Evolutionary conservation across 1,140 invertebrate genomes (phyloP), one percentile per base, ranked within the genome.

Genomic region (Mamestra configurata): DNA sequence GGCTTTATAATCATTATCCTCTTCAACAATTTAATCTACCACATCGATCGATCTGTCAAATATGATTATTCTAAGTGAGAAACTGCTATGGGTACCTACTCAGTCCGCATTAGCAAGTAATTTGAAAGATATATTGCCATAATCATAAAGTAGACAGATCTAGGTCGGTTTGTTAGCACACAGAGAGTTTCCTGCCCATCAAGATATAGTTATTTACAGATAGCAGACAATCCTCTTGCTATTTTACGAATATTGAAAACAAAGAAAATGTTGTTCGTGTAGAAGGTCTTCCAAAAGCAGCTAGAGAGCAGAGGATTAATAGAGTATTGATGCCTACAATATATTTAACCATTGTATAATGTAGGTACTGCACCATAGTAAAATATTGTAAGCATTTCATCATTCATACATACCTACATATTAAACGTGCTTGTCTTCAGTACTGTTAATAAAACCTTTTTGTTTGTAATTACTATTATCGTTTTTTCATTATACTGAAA

Each of bases 121-220:
- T n/a, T 64, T 64, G 31, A 15, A 27, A 24, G 31, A 64, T n/a
- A 40, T 35, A 64, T 64, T 64, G 18, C n/a, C 35, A 35, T 64
- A 40, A 64, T 64, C 59, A 40, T n/a, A 37, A 64, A 7, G 59
- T 40, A 64, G 35, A 66, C 35, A 66, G 18, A 66, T 66, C 18
- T 66, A 22, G 61, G 61, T 66, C 35, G 31, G 5, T 7, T 15
- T 22, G n/a, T 64, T n/a, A 64, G 35, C 35, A n/a, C 35, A 20
- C 15, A 31, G 61, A 18, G n/a, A 37, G 61, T 66, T 40, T 66
- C n/a, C 35, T 40, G 18, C 5, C 18, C 10, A 66, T 66, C 18
- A 66, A 13, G 43, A 24, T 57, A 24, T 57, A 13, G 53, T 57
- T 57, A 31, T 59, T 59, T 59, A 59, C 15, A 57, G 24, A 59